Base-by-base conservation (phyloP, 2,797 vertebrate genomes). In the Acipenser transmontanus region DNA sequence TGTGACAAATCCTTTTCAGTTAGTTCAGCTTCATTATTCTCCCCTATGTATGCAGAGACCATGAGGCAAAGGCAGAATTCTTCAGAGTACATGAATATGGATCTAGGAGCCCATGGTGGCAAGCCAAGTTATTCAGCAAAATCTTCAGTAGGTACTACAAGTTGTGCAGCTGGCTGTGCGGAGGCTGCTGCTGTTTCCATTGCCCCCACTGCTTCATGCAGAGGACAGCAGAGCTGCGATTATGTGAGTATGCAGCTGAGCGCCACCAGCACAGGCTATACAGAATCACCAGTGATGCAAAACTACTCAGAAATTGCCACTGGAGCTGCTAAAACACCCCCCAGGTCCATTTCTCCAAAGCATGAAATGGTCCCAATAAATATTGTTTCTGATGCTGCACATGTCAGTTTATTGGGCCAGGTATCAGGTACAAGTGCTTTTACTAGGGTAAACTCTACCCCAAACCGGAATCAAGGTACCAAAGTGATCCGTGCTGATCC, bases 71-170 rank as follows among this genome's bases (percentile, higher is more conserved):
- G 71, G 71, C 85, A 71, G 59, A 74, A 57, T 57, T 75, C 68
- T 76, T 80, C 66, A 65, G 91, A 93, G 47, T 94, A 93, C 74
- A 88, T 93, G 88, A 93, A 90, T 75, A 92, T 93, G 91, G 88
- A 93, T 66, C 76, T 89, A 67, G 84, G 78, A 72, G 77, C 77
- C 63, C 77, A 12, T 11, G 75, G 65, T 81, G 80, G 78, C 66
- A 82, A 67, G 65, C 78, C 68, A 68, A 70, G 54, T 34, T 76
- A 69, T 7, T 71, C 70, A 48, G 68, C 69, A 56, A 57, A 69
- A 4, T 47, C 69, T 1, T 75, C 80, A 64, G 50, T 68, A 0
- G 76, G 71, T 65, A 73, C 72, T 66, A 68, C 66, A 50, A 77
- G 74, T 17, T 34, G 34, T 34, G 34, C 34, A 34, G 0, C 76